These are phyloP conservation scores for Pipa parva DNA, from an alignment of 2,113 vertebrate genomes.

Conservation along the genomic window DNA sequence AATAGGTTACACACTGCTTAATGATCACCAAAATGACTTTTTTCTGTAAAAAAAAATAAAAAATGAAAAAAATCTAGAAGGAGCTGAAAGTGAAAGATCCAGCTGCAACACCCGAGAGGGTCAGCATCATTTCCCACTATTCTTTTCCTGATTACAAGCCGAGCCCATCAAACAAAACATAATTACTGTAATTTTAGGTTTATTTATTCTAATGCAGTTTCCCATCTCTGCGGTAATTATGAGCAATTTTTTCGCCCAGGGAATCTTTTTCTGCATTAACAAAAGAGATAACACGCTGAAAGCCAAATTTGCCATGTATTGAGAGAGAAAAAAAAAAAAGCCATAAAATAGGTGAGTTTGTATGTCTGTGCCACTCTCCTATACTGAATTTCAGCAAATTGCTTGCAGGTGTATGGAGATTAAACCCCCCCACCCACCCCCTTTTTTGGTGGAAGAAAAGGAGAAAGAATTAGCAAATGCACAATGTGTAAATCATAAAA, in stretches of 20 bases:
- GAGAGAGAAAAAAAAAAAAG: conserved; percentile 59
- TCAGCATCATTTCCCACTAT: conserved; percentile 99
- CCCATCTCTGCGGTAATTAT: conserved; percentile 99
- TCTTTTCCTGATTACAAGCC: conserved; percentile 99
- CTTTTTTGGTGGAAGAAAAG: too few relatives aligned
- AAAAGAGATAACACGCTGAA: conserved; percentile 98
- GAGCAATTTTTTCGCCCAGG: conserved; percentile 98
- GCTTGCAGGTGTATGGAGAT: conserved; percentile 97
- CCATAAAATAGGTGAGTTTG: conserved; percentile 93
- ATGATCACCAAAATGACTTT: conserved; percentile 80
- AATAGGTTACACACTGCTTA: conserved; percentile 83
- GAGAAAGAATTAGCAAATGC: conserved; percentile 92
- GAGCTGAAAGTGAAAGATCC: conserved; percentile 82
- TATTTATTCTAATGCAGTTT: conserved; percentile 99
- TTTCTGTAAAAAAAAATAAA: conserved; percentile 78
- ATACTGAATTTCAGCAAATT: conserved; percentile 95
- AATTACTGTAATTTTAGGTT: conserved; percentile 99
- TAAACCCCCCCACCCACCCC: too few relatives aligned
- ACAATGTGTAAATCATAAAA: conserved; percentile 90
- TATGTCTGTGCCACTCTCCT: conserved; percentile 84
- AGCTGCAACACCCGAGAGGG: conserved; percentile 99
- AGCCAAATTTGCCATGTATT: conserved; percentile 94
- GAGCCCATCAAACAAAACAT: conserved; percentile 99
- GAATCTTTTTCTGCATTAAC: conserved; percentile 99
- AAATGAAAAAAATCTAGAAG: too few relatives aligned